Base-by-base conservation (phyloP, 2,797 vertebrate species). In the Petrocephalus schoutedeni region DNA sequence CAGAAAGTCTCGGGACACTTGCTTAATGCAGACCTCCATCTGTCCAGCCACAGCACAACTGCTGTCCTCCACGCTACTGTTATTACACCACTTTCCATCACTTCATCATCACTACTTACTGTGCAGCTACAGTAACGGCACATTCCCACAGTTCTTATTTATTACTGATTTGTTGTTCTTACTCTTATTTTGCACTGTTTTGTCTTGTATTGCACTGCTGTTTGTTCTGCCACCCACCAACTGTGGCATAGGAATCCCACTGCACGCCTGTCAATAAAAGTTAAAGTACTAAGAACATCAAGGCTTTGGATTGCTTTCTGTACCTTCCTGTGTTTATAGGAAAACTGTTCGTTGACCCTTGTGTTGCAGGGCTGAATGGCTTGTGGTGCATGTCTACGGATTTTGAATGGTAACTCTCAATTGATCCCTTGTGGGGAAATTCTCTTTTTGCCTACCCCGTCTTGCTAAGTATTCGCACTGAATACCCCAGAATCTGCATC, bases 401-500 rank as follows among this genome's bases (percentile, higher is more conserved):
- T 64, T 89, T 57, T 71, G 12, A 71, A 32, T 32, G 14, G 32
- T 16, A 14, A 71, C 28, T 36, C 12, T 71, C 32, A 36, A 71
- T 71, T 36, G 28, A 14, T 32, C 23, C 61, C 61, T 67, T 67
- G 23, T 14, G 23, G 23, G 10, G 61, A 67, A 67, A 67, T 67
- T 4, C 23, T 67, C 61, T 32, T 67, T 61, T 0, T 67, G 59
- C 0, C 59, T 64, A 0, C 10, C 61, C 23, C 61, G 28, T 4
- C 61, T 32, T 32, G 23, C 23, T 32, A 95, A 90, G 58, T 93
- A 94, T 91, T 95, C 95, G 80, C 54, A 92, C 86, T 95, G 94
- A 54, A 94, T 19, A 8, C 92, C 87, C 59, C 91, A 93, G 85
- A 96, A 92, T 58, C 87, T 91, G 0, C 9, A 89, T 89, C 93